Percentiles rank a stretch among this genome's conserved stretches.
phyloP scores from a whole-genome alignment of 2,797 vertebrate species.

The Onychomys leucogaster region DNA sequence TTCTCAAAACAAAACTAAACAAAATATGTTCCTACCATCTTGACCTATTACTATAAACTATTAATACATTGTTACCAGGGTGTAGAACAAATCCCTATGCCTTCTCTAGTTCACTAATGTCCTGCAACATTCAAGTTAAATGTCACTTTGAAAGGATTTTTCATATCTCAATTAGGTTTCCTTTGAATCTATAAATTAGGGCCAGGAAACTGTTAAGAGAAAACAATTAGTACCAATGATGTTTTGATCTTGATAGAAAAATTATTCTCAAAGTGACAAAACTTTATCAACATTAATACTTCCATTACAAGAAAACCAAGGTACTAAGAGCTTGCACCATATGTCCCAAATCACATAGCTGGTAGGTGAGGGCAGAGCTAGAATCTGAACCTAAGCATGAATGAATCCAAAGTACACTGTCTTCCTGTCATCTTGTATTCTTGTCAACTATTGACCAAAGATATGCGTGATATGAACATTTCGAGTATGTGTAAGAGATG shows the following conservation, averaged over 20 bases:
- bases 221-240: neutral
- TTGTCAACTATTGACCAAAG: neutral
- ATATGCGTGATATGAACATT: neutral
- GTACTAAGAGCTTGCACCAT: slow-evolving; percentile 17
- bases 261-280: slow-evolving; percentile 34
- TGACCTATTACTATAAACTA: slow-evolving; percentile 25
- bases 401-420: slow-evolving; percentile 6
- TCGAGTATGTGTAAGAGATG: slow-evolving; percentile 33
- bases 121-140: slow-evolving; percentile 22
- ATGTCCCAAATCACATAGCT: slow-evolving; percentile 23
- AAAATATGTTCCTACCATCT: neutral
- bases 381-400: slow-evolving; percentile 24
- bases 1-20: neutral
- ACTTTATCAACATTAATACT: neutral
- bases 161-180: slow-evolving; percentile 13
- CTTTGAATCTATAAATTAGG: slow-evolving; percentile 3
- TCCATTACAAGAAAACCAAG: slow-evolving; percentile 46
- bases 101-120: slow-evolving; percentile 28
- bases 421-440: neutral
- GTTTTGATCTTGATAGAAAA: slow-evolving; percentile 56
- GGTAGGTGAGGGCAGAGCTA: neutral
- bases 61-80: neutral
- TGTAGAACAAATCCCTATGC: neutral
- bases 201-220: slow-evolving; percentile 1
- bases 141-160: slow-evolving; percentile 2